These are phyloP conservation scores for Clarias pachynema DNA, from an alignment of 2,797 vertebrate genomes.

Conservation along the genomic window DNA sequence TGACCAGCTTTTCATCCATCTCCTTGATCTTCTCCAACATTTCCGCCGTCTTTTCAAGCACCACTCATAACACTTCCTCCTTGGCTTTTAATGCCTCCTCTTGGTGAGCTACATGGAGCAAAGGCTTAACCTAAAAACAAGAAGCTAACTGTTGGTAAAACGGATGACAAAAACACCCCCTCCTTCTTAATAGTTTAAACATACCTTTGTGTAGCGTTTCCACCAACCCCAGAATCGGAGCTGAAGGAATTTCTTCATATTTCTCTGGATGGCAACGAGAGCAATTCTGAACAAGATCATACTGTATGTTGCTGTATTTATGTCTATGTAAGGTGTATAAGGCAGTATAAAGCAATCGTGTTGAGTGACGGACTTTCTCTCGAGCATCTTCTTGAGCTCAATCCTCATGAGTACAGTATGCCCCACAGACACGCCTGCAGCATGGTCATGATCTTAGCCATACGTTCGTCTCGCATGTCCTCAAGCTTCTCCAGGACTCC, in stretches of 20 bases:
- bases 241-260: slow-evolving; percentile 75
- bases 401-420: slow-evolving; percentile 70
- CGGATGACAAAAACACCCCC: neutral
- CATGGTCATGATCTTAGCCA: slow-evolving; percentile 73
- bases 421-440: slow-evolving; percentile 65
- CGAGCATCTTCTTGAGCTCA: slow-evolving; percentile 77
- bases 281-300: slow-evolving; percentile 38
- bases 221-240: slow-evolving; percentile 75
- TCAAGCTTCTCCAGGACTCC: slow-evolving; percentile 74
- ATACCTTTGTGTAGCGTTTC: slow-evolving; percentile 75
- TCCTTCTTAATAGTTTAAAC: neutral
- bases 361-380: slow-evolving; percentile 62
- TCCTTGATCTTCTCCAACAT: slow-evolving; percentile 67
- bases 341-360: neutral
- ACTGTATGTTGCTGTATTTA: neutral
- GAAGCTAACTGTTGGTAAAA: neutral
- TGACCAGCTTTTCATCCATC: slow-evolving; percentile 70
- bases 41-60: slow-evolving; percentile 66
- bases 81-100: slow-evolving; percentile 74
- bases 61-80: slow-evolving; percentile 71
- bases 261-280: slow-evolving; percentile 73
- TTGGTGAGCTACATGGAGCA: slow-evolving; percentile 71
- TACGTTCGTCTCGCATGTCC: slow-evolving; percentile 70
- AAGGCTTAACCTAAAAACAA: slow-evolving; percentile 69
- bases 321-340: neutral